These are phyloP conservation scores for Synanthedon myopaeformis DNA, from an alignment of 2,888 invertebrate genomes.

Conservation along the genomic window DNA sequence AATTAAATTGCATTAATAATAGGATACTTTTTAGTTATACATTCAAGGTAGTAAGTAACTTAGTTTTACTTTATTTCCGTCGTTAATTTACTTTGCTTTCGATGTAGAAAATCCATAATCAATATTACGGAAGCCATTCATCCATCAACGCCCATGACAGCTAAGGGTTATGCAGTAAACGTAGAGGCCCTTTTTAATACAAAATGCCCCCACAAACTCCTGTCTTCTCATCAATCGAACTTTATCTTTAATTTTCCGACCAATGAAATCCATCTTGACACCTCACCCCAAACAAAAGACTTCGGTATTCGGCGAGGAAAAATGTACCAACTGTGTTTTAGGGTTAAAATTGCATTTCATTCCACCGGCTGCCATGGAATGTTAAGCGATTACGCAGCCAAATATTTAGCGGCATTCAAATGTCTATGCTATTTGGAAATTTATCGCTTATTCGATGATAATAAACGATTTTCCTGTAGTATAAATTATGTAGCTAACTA, in stretches of 20 bases:
- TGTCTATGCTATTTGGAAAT: neutral
- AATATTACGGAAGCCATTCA: neutral
- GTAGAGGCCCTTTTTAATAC: neutral
- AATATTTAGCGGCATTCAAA: slow-evolving; percentile 7
- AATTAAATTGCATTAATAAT: too few species aligned
- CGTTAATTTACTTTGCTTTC: too few species aligned
- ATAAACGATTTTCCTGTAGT: too few species aligned
- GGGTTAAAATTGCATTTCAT: slow-evolving; percentile 11
- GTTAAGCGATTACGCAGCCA: slow-evolving; percentile 10
- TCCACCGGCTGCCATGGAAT: slow-evolving; percentile 8
- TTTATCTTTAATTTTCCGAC: neutral
- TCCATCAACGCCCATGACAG: neutral
- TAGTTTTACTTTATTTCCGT: too few species aligned
- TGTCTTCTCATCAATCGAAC: neutral
- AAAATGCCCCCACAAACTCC: neutral
- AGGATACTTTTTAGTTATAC: too few species aligned
- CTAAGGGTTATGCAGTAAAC: neutral
- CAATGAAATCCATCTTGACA: slow-evolving; percentile 1
- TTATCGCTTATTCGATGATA: neutral
- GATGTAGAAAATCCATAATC: neutral
- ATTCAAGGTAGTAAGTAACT: too few species aligned
- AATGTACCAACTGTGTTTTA: slow-evolving; percentile 8
- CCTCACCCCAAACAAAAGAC: neutral
- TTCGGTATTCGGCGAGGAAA: slow-evolving; percentile 4
- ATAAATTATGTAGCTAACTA: too few species aligned